These are phyloP conservation scores for Batillaria attramentaria DNA, from an alignment of 1,140 invertebrate species.

Conservation along the genomic window DNA sequence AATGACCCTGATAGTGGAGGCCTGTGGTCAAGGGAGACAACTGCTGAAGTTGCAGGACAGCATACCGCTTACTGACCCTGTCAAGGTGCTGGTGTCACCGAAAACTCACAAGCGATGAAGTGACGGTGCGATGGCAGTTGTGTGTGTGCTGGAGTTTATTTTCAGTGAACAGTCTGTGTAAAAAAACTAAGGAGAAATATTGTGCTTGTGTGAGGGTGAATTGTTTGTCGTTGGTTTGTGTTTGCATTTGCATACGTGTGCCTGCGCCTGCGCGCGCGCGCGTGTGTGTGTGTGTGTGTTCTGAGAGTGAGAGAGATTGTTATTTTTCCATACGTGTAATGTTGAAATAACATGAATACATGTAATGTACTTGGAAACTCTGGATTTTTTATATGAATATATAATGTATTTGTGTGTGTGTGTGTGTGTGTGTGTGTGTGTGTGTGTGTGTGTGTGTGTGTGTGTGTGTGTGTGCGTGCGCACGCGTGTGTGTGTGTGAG, in stretches of 20 bases:
- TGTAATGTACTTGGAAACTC: not conserved
- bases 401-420: not conserved
- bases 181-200: not conserved
- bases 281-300: not conserved
- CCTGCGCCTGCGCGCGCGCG: not conserved
- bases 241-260: not conserved
- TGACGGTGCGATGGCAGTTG: not conserved
- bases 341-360: not conserved
- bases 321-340: not conserved
- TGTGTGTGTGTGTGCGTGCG: not conserved
- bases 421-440: not conserved
- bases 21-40: slow-evolving; percentile 36
- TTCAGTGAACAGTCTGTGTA: not conserved
- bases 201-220: not conserved
- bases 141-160: not conserved
- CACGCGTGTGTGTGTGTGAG: too few species aligned
- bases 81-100: slow-evolving; percentile 89
- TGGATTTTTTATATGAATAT: not conserved
- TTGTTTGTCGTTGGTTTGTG: not conserved
- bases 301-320: not conserved
- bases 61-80: slow-evolving; percentile 90
- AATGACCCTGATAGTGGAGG: slow-evolving; percentile 52
- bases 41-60: slow-evolving; percentile 39
- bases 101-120: slow-evolving; percentile 87
- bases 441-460: slow-evolving; percentile 10